phyloP scores from a whole-genome alignment of 2,888 invertebrate genomes.

The Pristionchus entomophagus region DNA sequence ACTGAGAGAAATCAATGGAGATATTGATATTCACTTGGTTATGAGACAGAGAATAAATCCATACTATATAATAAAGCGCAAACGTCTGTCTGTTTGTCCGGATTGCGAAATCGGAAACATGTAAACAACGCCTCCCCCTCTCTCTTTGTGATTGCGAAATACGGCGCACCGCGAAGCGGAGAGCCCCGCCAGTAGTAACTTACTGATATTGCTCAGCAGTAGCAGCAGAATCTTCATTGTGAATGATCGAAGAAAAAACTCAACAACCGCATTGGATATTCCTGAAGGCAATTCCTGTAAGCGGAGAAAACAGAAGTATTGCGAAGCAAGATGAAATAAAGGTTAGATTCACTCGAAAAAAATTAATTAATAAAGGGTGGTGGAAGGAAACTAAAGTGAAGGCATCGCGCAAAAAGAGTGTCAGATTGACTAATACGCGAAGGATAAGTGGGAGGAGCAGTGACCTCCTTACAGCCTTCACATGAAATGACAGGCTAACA shows the following conservation, averaged over 20 bases:
- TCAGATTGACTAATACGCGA: neutral
- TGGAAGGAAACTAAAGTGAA: neutral
- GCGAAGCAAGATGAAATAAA: neutral
- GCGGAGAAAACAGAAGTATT: neutral
- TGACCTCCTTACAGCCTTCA: neutral
- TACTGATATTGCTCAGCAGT: neutral
- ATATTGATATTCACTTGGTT: too few relatives aligned
- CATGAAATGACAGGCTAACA: slow-evolving; percentile 12
- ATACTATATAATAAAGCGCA: too few relatives aligned
- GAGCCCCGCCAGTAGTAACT: neutral
- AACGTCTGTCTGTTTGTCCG: too few relatives aligned
- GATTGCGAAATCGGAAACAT: too few relatives aligned
- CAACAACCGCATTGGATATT: neutral
- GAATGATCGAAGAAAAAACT: neutral
- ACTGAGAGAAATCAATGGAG: too few relatives aligned
- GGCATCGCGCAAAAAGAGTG: neutral
- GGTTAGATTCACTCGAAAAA: too few relatives aligned
- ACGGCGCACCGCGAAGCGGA: too few relatives aligned
- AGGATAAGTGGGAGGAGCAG: neutral
- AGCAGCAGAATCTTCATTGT: neutral
- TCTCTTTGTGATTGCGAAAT: too few relatives aligned
- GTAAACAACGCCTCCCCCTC: too few relatives aligned
- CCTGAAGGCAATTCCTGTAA: neutral
- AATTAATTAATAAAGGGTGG: neutral
- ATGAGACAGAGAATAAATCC: too few relatives aligned